Conservation (phyloP, 2,888 invertebrate genomes). For the Macaria liturata region DNA sequence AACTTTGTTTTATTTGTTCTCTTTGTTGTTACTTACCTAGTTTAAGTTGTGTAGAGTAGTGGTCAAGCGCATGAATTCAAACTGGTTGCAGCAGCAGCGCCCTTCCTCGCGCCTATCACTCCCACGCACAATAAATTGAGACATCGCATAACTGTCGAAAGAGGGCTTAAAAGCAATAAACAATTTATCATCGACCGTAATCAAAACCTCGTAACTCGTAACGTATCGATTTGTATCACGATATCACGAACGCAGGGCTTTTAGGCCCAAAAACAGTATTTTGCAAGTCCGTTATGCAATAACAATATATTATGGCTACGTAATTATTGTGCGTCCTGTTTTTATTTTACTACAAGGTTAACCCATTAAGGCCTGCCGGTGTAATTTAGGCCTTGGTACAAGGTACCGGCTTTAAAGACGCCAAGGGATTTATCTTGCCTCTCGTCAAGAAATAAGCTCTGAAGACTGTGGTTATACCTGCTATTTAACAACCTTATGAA, state of each 20-base stretch:
- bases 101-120: conserved; percentile 24
- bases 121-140: conserved; percentile 47
- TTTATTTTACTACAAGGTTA: conserved; percentile 43
- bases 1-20: no score
- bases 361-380: conserved; percentile 34
- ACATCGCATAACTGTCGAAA: conserved; percentile 43
- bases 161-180: conserved; percentile 37
- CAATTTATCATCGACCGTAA: conserved; percentile 43
- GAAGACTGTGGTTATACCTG: no score
- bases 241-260: conserved; percentile 36
- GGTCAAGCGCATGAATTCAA: conserved; percentile 30
- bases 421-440: no score
- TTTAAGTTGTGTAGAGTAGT: background rate
- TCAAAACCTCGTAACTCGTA: conserved; percentile 38
- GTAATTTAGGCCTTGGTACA: conserved; percentile 32
- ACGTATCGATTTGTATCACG: conserved; percentile 41
- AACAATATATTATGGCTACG: conserved; percentile 39
- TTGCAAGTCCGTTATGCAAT: conserved; percentile 47
- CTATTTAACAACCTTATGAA: no score
- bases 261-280: conserved; percentile 36
- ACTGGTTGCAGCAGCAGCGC: conserved; percentile 30
- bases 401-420: conserved; percentile 20
- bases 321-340: conserved; percentile 38
- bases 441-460: no score
- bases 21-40: no score